These are phyloP conservation scores for Amphiduros pacificus DNA, from an alignment of 2,888 invertebrate species.

Conservation along the genomic window DNA sequence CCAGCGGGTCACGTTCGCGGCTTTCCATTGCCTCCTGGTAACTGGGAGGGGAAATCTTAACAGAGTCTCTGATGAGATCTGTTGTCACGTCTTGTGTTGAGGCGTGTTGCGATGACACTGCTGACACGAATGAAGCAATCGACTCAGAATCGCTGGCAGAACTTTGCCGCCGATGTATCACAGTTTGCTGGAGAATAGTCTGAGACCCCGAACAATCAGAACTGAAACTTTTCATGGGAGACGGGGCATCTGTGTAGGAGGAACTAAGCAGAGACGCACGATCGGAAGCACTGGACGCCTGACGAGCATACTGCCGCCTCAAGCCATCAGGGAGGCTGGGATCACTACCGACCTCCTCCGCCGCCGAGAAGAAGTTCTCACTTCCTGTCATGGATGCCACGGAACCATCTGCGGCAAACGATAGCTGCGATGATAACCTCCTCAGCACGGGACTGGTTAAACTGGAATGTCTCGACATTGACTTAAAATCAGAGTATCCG, in stretches of 20 bases:
- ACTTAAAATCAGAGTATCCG: background rate
- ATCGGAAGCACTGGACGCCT: constrained; percentile 1
- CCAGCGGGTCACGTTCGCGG: background rate
- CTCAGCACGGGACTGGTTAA: constrained; percentile 31
- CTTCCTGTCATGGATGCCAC: constrained; percentile 36
- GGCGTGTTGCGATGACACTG: constrained; percentile 71
- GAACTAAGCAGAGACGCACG: background rate
- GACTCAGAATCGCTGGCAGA: constrained; percentile 36
- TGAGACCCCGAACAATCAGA: background rate
- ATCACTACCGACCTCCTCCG: constrained; percentile 70
- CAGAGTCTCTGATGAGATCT: constrained; percentile 6
- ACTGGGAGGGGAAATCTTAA: background rate
- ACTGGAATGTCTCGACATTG: constrained; percentile 25
- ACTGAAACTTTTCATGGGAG: background rate
- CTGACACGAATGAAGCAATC: constrained; percentile 69
- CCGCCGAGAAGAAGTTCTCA: constrained; percentile 90
- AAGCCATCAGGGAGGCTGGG: constrained; percentile 44
- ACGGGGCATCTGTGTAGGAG: background rate
- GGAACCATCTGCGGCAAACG: constrained; percentile 23
- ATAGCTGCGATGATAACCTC: constrained; percentile 28
- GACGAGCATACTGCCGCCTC: background rate
- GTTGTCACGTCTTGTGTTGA: constrained; percentile 2
- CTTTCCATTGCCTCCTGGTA: background rate
- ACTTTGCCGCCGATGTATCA: background rate
- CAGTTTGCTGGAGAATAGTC: background rate